Evolutionary conservation across 2,888 invertebrate species (phyloP).

Genomic region (Tetramorium bicarinatum): DNA sequence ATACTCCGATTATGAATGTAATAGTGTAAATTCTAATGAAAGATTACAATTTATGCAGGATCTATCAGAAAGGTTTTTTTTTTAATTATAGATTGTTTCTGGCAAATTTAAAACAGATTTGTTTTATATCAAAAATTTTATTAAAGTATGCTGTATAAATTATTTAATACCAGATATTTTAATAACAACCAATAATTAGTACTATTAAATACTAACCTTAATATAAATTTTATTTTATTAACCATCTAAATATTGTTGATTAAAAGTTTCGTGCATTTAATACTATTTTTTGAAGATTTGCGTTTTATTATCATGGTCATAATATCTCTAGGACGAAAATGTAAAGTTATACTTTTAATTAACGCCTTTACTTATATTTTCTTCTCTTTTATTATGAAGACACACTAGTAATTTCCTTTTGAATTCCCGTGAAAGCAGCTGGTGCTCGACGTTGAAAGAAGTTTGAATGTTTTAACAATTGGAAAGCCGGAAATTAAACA

Average conservation of each 20-base stretch:
- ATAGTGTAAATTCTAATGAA: neutral
- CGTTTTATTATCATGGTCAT: neutral
- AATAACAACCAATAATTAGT: neutral
- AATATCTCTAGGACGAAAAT: neutral
- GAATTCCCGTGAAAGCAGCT: conserved; percentile 1
- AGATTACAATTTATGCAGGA: neutral
- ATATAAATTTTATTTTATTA: neutral
- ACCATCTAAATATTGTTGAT: neutral
- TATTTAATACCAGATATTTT: neutral
- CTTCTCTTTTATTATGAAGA: neutral
- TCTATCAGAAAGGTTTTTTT: neutral
- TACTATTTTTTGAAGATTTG: neutral
- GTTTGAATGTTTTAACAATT: conserved; percentile 21
- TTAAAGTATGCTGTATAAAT: neutral
- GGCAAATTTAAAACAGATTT: neutral
- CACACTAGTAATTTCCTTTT: neutral
- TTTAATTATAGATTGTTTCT: neutral
- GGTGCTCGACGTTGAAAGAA: neutral
- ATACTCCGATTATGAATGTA: neutral
- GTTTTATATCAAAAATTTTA: neutral
- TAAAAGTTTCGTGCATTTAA: neutral
- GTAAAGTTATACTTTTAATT: conserved; percentile 17
- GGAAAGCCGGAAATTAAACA: conserved; percentile 41
- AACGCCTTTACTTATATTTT: neutral
- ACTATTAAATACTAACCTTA: neutral